Conservation (phyloP, 2,113 vertebrate species). For the Muntiacus muntjak region DNA sequence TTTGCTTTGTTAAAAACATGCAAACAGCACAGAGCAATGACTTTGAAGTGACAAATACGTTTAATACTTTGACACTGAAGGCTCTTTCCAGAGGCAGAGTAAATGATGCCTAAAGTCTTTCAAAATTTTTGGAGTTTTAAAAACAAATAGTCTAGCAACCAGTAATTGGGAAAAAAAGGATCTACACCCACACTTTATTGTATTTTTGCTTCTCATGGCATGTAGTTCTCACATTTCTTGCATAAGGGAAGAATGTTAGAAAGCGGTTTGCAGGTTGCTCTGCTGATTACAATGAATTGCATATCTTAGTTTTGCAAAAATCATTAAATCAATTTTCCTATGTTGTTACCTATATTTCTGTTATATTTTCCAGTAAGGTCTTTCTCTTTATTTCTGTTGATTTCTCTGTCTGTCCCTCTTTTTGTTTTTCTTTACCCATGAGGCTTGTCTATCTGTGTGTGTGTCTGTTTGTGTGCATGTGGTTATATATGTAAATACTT, state of each 20-base stretch:
- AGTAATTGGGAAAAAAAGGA: not conserved
- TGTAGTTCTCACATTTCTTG: not conserved
- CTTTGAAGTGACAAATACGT: slow-evolving; percentile 43
- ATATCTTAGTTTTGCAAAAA: not conserved
- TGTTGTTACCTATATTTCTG: not conserved
- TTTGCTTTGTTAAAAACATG: slow-evolving; percentile 43
- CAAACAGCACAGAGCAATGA: not conserved
- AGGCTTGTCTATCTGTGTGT: not conserved
- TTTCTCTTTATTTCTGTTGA: not conserved
- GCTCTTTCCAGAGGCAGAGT: slow-evolving; percentile 33
- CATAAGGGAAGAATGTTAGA: not conserved
- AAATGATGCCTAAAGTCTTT: slow-evolving; percentile 52
- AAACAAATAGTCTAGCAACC: slow-evolving; percentile 32
- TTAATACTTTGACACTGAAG: slow-evolving; percentile 53
- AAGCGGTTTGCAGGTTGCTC: not conserved
- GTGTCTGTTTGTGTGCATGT: not conserved
- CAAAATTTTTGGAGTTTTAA: slow-evolving; percentile 57
- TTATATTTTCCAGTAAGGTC: not conserved
- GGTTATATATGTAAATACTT: not conserved
- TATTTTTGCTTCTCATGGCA: not conserved
- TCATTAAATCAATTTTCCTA: not conserved
- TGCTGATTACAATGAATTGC: not conserved
- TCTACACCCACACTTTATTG: not conserved
- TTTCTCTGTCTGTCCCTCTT: not conserved
- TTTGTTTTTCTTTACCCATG: not conserved